These are phyloP conservation scores for Melanchra persicariae DNA, from an alignment of 2,888 invertebrate species.

Conservation along the genomic window DNA sequence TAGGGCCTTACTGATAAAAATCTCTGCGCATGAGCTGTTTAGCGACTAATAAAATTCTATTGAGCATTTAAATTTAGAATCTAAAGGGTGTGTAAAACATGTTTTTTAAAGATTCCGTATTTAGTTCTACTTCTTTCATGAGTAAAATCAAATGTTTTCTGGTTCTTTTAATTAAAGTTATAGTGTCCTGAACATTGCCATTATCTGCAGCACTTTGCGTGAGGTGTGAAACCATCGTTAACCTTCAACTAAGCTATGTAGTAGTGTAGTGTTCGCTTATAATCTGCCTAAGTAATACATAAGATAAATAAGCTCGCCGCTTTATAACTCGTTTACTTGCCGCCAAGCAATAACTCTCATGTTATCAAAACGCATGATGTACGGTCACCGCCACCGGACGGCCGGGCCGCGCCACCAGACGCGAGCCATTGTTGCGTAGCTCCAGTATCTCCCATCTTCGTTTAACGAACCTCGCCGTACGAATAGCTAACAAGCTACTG, in stretches of 20 bases:
- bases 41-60: too few species aligned
- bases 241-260: not conserved
- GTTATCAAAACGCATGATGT: constrained; percentile 41
- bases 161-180: too few species aligned
- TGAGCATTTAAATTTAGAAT: too few species aligned
- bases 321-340: not conserved
- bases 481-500: constrained; percentile 62
- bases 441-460: constrained; percentile 66
- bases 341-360: constrained; percentile 31
- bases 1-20: not conserved
- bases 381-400: constrained; percentile 37
- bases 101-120: too few species aligned
- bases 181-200: not conserved
- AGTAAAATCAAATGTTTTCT: too few species aligned
- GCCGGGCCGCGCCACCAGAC: constrained; percentile 7
- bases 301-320: not conserved
- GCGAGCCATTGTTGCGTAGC: constrained; percentile 68
- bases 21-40: too few species aligned
- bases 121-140: not conserved
- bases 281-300: not conserved
- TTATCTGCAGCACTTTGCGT: not conserved
- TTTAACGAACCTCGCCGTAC: constrained; percentile 63
- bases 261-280: not conserved
- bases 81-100: too few species aligned
- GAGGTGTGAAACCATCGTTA: not conserved